phyloP scores from a whole-genome alignment of 2,113 vertebrate genomes.

The Sporophila hypoxantha region DNA sequence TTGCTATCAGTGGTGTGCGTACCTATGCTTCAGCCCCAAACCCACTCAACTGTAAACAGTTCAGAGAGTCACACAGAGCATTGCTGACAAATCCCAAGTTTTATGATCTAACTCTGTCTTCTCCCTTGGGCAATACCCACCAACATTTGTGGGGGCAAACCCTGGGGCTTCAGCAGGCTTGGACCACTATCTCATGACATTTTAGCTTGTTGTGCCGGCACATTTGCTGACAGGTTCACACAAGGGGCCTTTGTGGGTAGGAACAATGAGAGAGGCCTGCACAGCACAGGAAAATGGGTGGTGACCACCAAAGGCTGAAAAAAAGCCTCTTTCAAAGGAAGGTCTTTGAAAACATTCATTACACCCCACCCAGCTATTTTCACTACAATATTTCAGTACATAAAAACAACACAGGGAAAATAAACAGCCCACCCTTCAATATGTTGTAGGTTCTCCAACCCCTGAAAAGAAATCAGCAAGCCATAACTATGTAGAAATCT shows the following conservation, averaged over 20 bases:
- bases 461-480: not conserved
- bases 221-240: conserved; percentile 5
- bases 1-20: not conserved
- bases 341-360: conserved; percentile 42
- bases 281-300: conserved; percentile 49
- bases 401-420: conserved; percentile 51
- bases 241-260: conserved; percentile 36
- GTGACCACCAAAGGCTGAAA: conserved; percentile 44
- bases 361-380: conserved; percentile 54
- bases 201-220: not conserved
- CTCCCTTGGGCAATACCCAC: not conserved
- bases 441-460: not conserved
- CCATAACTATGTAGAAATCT: not conserved
- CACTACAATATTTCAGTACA: conserved; percentile 48
- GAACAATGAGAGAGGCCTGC: conserved; percentile 18
- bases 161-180: not conserved
- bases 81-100: not conserved
- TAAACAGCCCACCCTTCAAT: conserved; percentile 31
- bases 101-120: accelerated
- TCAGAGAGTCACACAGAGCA: not conserved
- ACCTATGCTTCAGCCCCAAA: not conserved
- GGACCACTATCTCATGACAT: not conserved
- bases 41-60: accelerated
- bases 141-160: not conserved
- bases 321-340: conserved; percentile 52